Percentiles rank a stretch among this genome's conserved stretches.
Conservation (phyloP, 2,113 vertebrate genomes). For the Sclerurus mexicanus region DNA sequence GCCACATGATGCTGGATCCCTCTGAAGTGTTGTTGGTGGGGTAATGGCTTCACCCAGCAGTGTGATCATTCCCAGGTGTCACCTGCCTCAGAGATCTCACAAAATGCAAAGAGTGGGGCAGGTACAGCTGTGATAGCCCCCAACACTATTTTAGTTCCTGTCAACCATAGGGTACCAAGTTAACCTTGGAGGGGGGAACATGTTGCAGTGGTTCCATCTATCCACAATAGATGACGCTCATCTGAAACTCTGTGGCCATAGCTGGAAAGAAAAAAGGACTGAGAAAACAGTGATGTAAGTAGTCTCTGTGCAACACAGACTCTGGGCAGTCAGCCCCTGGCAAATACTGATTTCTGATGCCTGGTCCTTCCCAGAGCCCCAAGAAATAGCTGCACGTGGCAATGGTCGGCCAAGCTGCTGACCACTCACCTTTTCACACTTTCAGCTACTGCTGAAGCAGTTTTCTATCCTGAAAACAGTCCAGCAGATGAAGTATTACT, state of each 20-base stretch:
- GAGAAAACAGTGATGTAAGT: background rate
- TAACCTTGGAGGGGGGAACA: accelerated
- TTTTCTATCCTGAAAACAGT: background rate
- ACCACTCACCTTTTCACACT: background rate
- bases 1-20: accelerated
- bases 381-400: accelerated
- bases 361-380: background rate
- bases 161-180: background rate
- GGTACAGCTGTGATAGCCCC: background rate
- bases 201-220: background rate
- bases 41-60: background rate
- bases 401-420: background rate
- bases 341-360: background rate
- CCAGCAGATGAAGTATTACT: background rate
- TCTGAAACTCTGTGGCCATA: accelerated
- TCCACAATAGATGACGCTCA: background rate
- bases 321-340: background rate
- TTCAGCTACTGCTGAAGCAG: background rate
- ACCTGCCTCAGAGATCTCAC: background rate
- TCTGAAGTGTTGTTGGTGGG: accelerated
- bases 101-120: background rate
- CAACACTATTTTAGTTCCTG: background rate
- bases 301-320: background rate
- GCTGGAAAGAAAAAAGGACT: background rate
- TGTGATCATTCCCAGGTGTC: background rate